phyloP scores from a whole-genome alignment of 2,113 vertebrate genomes.

The Cacatua alba region DNA sequence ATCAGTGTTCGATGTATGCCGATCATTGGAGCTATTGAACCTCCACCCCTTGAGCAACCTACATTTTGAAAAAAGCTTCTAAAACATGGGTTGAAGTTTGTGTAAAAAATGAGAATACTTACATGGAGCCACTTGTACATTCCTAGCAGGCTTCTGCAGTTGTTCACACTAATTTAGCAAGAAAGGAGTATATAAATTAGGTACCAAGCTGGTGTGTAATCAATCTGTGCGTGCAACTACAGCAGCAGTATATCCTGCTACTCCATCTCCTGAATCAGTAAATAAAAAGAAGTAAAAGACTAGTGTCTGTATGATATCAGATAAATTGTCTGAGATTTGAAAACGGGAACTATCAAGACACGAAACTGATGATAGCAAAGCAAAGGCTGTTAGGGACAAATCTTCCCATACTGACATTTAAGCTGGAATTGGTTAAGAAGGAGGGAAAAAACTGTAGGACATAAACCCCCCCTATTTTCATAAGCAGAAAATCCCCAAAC shows the following conservation, averaged over 20 bases:
- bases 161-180: background rate
- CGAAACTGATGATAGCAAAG: background rate
- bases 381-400: background rate
- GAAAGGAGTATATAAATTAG: background rate
- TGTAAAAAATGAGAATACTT: background rate
- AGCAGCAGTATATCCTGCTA: background rate
- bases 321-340: background rate
- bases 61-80: background rate
- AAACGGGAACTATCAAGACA: background rate
- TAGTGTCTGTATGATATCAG: background rate
- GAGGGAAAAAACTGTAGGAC: background rate
- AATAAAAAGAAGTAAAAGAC: background rate
- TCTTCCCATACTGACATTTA: background rate
- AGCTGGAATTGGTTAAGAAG: background rate
- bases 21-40: background rate
- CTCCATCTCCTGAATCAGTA: background rate
- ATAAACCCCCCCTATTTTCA: background rate
- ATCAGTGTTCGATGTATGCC: no score
- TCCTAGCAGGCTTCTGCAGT: background rate
- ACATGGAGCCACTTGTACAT: background rate
- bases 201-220: background rate
- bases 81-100: background rate
- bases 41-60: background rate
- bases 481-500: background rate
- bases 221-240: background rate